Conservation (phyloP, 2,113 vertebrate genomes). For the Centropus bengalensis region DNA sequence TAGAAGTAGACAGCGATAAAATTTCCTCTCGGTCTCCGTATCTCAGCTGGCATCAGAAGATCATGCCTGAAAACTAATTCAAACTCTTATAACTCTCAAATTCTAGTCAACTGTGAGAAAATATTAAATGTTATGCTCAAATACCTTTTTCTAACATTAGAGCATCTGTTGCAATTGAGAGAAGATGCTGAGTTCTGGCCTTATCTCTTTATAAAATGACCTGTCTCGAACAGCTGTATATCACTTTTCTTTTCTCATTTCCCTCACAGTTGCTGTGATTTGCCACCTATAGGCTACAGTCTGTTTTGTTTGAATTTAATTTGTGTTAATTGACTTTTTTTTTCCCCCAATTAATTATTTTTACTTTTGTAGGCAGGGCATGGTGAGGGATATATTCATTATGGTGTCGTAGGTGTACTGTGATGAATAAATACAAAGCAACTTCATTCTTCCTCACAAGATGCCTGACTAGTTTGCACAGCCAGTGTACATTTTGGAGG, state of each 20-base stretch:
- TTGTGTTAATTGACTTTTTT: constrained; percentile 62
- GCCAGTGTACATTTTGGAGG: background rate
- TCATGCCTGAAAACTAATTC: background rate
- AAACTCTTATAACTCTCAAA: background rate
- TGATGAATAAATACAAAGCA: background rate
- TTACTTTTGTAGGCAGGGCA: constrained; percentile 2
- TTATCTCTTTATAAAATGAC: constrained; percentile 47
- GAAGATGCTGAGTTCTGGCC: constrained; percentile 43
- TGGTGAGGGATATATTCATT: background rate
- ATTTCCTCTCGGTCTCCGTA: background rate
- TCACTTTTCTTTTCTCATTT: constrained; percentile 65
- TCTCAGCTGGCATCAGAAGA: background rate
- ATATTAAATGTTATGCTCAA: constrained; percentile 7
- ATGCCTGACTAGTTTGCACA: background rate
- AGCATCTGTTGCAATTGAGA: constrained; percentile 42
- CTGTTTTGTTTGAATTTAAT: constrained; percentile 64
- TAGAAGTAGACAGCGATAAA: no score
- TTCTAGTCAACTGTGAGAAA: background rate
- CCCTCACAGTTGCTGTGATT: constrained; percentile 70
- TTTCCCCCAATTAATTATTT: constrained; percentile 33
- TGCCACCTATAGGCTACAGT: constrained; percentile 68
- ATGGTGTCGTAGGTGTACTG: background rate
- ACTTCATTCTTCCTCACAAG: background rate
- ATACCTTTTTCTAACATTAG: background rate
- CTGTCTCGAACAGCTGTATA: constrained; percentile 57